Base-by-base conservation (phyloP, 2,888 invertebrate species). In the Oxytorus armatus region DNA sequence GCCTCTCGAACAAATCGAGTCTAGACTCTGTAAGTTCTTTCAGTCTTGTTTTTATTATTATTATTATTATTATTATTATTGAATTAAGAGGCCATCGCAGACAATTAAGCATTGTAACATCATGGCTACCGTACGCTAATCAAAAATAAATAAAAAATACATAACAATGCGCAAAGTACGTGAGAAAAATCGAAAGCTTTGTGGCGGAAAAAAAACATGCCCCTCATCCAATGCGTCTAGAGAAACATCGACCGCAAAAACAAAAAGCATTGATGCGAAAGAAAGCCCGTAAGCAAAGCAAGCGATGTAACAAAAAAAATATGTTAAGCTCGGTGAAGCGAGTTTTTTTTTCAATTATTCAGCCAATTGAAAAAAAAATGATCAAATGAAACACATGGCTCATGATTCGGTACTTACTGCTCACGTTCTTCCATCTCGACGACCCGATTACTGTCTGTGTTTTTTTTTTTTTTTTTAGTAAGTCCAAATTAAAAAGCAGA, bases 401-500 rank as follows among this genome's bases (percentile, higher is more conserved):
- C 53, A 68, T 83, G 70, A n/a, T 82, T 75, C 70, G 82, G 85
- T 92, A 96, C 96, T 96, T 95, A 96, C 96, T 96, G 96, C 93
- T 96, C 96, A 91, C 96, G 94, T 93, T 96, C 96, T 92, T 96
- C 96, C 94, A 96, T 93, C 92, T 96, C 95, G 89, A 92, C 91
- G 93, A 96, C 95, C 85, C 95, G 95, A 92, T 95, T 96, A 94
- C 95, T 96, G 94, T 96, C 96, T 96, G 94, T 92, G 90, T 90
- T 53, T 53, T 91, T 90, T 92, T 89, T 92, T 92, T 68, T 68
- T 68, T 68, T 68, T 68, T 91, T 91, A 89, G 89, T 91, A 92
- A 92, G 91, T 92, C 92, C 92, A 91, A 91, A 92, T 93, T 92
- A 92, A 92, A 92, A 92, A 91, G 93, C 93, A 92, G 92, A 92